Evolutionary conservation across 2,797 vertebrate genomes (phyloP).

Genomic region (Sitta carolinensis): DNA sequence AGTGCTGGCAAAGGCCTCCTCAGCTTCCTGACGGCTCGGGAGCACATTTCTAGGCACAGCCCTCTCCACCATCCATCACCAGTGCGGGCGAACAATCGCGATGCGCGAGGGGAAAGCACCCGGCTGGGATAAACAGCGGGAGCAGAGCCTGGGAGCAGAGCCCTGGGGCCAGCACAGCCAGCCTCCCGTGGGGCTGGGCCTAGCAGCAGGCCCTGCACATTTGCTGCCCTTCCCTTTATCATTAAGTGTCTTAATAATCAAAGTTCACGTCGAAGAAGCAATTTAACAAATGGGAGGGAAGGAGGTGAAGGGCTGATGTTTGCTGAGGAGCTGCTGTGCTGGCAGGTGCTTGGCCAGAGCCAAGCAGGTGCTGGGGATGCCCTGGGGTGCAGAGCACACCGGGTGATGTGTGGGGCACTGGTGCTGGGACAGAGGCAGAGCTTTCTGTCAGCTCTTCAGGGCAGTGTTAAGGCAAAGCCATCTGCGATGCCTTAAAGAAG

Average conservation of each 20-base stretch:
- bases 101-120: background rate
- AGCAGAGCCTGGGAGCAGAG: background rate
- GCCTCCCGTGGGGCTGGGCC: background rate
- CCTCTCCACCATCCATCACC: constrained; percentile 50
- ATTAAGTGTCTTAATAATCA: background rate
- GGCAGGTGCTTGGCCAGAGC: background rate
- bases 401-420: background rate
- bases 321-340: background rate
- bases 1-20: constrained; percentile 48
- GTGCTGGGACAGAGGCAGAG: background rate
- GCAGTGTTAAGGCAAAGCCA: background rate
- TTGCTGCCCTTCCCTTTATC: background rate
- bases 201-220: background rate
- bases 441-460: background rate
- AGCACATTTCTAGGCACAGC: constrained; percentile 27
- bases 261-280: background rate
- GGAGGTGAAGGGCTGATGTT: background rate
- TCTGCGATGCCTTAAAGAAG: background rate
- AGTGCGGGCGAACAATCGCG: background rate
- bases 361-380: background rate
- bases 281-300: background rate
- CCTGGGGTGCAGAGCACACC: background rate
- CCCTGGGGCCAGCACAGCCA: background rate
- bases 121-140: background rate
- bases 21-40: constrained; percentile 18